Conservation (phyloP, 2,888 invertebrate genomes). For the Phasia obesa region DNA sequence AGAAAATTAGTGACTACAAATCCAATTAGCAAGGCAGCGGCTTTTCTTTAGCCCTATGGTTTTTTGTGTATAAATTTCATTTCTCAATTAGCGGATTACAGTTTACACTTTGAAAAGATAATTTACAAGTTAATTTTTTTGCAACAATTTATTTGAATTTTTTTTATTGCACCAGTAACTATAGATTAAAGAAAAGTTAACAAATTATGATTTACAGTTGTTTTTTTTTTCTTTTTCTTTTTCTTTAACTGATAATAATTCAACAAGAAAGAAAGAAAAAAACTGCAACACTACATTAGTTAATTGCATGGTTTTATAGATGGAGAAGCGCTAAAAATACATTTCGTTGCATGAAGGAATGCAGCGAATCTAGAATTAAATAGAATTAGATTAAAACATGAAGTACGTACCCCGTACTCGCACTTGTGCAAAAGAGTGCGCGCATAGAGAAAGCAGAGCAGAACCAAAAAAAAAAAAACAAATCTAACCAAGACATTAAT, state of each 20-base stretch:
- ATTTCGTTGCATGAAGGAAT: slow-evolving; percentile 62
- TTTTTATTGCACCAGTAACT: slow-evolving; percentile 40
- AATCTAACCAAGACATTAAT: slow-evolving; percentile 38
- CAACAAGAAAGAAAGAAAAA: slow-evolving; percentile 12
- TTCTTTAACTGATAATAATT: slow-evolving; percentile 46
- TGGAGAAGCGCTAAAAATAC: slow-evolving; percentile 43
- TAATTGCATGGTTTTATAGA: slow-evolving; percentile 29
- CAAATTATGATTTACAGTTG: slow-evolving; percentile 67
- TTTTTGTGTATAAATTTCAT: not conserved
- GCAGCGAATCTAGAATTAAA: slow-evolving; percentile 62
- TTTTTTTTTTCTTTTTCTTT: too few relatives aligned
- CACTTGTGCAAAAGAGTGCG: slow-evolving; percentile 19
- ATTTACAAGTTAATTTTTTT: slow-evolving; percentile 41
- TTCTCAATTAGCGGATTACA: slow-evolving; percentile 30
- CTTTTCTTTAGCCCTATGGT: not conserved
- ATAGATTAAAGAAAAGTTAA: slow-evolving; percentile 59
- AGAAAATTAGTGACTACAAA: too few relatives aligned
- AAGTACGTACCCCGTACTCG: slow-evolving; percentile 11
- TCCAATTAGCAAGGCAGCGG: too few relatives aligned
- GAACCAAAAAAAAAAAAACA: slow-evolving; percentile 29
- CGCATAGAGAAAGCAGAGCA: slow-evolving; percentile 68
- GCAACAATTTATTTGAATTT: slow-evolving; percentile 1
- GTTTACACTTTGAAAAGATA: slow-evolving; percentile 58
- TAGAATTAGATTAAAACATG: slow-evolving; percentile 63
- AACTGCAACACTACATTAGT: slow-evolving; percentile 22